Evolutionary conservation across 2,797 vertebrate genomes (phyloP).

Genomic region (Agapornis canus): DNA sequence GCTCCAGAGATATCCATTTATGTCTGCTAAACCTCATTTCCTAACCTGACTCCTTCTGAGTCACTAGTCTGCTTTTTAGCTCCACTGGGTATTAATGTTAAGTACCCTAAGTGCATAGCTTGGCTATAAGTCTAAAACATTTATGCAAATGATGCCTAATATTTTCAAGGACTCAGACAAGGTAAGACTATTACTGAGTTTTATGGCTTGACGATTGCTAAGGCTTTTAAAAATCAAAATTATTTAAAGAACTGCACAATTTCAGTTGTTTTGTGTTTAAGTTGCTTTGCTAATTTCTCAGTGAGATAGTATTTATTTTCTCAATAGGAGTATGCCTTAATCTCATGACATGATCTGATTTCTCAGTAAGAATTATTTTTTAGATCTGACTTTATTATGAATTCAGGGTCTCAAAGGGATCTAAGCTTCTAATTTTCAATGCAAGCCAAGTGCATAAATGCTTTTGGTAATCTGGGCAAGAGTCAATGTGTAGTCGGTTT

Average conservation of each 20-base stretch:
- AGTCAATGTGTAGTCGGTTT: not conserved
- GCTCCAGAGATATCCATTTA: not conserved
- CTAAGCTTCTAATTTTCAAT: constrained; percentile 1
- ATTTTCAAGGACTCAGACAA: not conserved
- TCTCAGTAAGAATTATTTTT: constrained; percentile 9
- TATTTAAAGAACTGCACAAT: not conserved
- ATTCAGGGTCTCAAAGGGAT: not conserved
- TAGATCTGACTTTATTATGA: not conserved
- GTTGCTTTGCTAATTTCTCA: not conserved
- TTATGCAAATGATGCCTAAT: not conserved
- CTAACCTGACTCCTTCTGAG: not conserved
- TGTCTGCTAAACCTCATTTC: not conserved
- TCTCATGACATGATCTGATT: not conserved
- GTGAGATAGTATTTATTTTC: not conserved
- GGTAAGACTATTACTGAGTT: not conserved
- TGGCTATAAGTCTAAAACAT: not conserved
- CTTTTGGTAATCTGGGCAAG: not conserved
- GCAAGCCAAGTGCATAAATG: not conserved
- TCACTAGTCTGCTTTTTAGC: not conserved
- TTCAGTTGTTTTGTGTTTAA: not conserved
- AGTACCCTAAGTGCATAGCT: not conserved
- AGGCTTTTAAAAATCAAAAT: not conserved
- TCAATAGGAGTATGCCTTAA: not conserved
- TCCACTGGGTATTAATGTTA: not conserved
- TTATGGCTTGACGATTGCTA: not conserved